These are phyloP conservation scores for Alexandromys fortis DNA, from an alignment of 2,113 vertebrate genomes.

Conservation along the genomic window DNA sequence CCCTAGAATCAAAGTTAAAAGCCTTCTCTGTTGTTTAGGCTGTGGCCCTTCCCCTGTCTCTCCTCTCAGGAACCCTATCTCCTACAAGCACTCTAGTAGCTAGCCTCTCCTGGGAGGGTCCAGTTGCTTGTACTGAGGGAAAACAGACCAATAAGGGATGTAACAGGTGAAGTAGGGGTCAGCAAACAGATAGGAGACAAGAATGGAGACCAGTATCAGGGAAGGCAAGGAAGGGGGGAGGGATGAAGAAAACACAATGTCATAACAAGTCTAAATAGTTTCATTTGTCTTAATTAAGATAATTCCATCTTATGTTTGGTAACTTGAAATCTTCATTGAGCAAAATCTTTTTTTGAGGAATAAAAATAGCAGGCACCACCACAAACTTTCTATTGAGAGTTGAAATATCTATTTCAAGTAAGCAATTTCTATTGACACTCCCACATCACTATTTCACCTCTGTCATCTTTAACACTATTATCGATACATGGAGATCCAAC, in stretches of 20 bases:
- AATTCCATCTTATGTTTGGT: not conserved
- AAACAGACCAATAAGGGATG: not conserved
- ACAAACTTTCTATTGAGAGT: not conserved
- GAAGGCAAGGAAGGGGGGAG: not conserved
- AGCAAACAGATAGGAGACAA: not conserved
- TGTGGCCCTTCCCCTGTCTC: rapidly evolving
- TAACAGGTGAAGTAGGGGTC: not conserved
- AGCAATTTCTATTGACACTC: not conserved
- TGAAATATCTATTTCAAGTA: not conserved
- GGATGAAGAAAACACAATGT: not conserved
- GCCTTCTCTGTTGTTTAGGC: not conserved
- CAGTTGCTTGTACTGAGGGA: not conserved
- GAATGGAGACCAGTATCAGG: not conserved
- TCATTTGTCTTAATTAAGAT: not conserved
- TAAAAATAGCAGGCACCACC: not conserved
- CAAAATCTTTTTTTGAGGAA: not conserved
- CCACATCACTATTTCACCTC: not conserved
- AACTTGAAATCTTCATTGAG: not conserved
- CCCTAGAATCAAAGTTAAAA: not conserved
- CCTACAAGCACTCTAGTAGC: not conserved
- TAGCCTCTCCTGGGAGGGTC: not conserved
- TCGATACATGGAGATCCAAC: not conserved
- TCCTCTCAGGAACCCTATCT: not conserved
- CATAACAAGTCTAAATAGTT: conserved; percentile 18
- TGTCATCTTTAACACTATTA: not conserved